These are phyloP conservation scores for Cydia splendana DNA, from an alignment of 1,140 invertebrate genomes.

Conservation along the genomic window DNA sequence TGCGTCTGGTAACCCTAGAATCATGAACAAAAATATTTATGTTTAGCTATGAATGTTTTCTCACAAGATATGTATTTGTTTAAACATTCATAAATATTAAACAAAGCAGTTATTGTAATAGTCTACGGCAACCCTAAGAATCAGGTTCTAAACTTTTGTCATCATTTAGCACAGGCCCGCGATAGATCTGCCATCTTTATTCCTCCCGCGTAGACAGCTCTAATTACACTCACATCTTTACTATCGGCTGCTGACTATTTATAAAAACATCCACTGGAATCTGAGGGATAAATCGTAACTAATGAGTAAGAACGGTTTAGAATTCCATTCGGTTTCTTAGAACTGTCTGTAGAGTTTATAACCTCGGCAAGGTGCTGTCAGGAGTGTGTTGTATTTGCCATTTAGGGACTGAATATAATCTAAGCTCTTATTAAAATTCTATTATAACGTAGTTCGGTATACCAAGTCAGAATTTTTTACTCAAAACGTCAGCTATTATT, in stretches of 20 bases:
- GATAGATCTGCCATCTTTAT: constrained; percentile 16
- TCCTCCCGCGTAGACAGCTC: background rate
- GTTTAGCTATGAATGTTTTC: too few relatives aligned
- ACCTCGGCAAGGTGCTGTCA: background rate
- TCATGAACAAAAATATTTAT: too few relatives aligned
- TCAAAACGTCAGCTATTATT: too few relatives aligned
- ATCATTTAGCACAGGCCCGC: constrained; percentile 6
- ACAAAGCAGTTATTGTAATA: background rate
- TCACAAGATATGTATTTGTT: too few relatives aligned
- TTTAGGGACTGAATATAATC: background rate
- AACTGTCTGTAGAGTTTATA: constrained; percentile 7
- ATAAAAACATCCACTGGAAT: constrained; percentile 1
- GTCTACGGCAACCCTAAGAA: background rate
- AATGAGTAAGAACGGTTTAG: constrained; percentile 16
- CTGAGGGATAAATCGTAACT: constrained; percentile 10
- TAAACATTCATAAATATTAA: too few relatives aligned
- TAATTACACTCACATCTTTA: background rate
- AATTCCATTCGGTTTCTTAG: constrained; percentile 17
- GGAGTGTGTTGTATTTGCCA: background rate
- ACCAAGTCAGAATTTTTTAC: too few relatives aligned
- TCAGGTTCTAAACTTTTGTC: background rate
- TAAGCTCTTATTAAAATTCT: background rate
- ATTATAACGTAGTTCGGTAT: too few relatives aligned
- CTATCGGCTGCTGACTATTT: background rate
- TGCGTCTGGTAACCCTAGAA: too few relatives aligned